These are phyloP conservation scores for Nephila pilipes DNA, from an alignment of 1,140 invertebrate species.

Conservation along the genomic window DNA sequence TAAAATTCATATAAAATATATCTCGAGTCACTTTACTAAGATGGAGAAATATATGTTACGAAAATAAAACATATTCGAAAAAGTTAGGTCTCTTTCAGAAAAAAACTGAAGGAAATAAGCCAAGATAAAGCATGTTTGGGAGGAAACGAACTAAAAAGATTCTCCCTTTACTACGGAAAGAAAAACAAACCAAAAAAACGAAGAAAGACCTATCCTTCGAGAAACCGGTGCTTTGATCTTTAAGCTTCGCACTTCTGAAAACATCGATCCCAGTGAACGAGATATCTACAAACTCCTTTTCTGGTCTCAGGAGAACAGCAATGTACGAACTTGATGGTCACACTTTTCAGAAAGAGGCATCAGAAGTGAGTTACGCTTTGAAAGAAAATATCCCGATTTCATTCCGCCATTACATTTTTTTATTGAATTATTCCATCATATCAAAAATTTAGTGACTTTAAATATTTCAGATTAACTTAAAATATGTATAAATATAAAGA, in stretches of 20 bases:
- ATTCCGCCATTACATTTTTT: background rate
- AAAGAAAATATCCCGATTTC: background rate
- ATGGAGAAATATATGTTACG: background rate
- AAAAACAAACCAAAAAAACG: conserved; percentile 51
- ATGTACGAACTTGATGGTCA: background rate
- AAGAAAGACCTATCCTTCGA: conserved; percentile 2
- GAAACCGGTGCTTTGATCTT: conserved; percentile 45
- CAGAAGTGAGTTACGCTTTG: background rate
- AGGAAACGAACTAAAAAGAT: background rate
- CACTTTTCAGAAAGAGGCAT: background rate
- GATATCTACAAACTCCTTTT: conserved; percentile 36
- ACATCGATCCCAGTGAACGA: conserved; percentile 9
- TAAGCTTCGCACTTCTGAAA: conserved; percentile 40
- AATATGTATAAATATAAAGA: no score
- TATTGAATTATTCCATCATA: no score
- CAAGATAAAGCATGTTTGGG: background rate
- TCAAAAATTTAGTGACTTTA: no score
- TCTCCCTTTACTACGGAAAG: background rate
- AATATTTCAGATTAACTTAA: no score
- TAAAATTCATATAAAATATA: no score
- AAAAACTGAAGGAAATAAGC: background rate
- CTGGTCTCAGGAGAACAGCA: background rate
- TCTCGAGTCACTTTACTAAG: background rate
- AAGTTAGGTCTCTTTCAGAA: background rate
- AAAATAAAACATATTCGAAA: background rate